Conservation (phyloP, 2,113 vertebrate species). For the Sapajus apella region DNA sequence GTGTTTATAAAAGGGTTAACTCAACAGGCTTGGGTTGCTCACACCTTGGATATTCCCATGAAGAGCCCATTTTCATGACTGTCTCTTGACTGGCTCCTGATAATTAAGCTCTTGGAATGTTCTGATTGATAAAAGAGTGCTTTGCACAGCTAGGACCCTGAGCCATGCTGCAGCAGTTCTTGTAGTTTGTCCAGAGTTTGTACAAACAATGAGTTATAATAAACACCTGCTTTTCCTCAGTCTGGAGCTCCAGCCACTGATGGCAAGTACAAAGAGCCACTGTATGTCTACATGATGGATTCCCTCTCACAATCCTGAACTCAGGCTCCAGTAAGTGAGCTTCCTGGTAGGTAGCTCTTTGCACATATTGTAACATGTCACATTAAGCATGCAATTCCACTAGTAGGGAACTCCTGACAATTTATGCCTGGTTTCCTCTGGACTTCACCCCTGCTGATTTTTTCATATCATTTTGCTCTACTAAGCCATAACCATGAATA, state of each 20-base stretch:
- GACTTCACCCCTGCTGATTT: not conserved
- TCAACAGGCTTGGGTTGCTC: not conserved
- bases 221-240: not conserved
- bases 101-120: not conserved
- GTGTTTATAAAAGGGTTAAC: not conserved
- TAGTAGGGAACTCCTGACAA: not conserved
- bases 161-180: not conserved
- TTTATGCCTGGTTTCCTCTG: not conserved
- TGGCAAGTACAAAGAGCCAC: not conserved
- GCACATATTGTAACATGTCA: rapidly evolving
- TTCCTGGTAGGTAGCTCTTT: not conserved
- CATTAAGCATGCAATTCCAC: not conserved
- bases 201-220: not conserved
- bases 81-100: not conserved
- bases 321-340: no score
- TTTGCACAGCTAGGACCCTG: not conserved
- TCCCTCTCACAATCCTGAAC: not conserved
- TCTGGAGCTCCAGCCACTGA: not conserved
- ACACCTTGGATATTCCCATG: not conserved
- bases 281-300: not conserved
- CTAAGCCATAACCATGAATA: not conserved
- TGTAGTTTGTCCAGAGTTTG: not conserved
- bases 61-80: not conserved
- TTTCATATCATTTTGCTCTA: not conserved
- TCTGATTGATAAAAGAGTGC: not conserved